phyloP scores from a whole-genome alignment of 1,140 invertebrate genomes.

The Drosophila oshimai region DNA sequence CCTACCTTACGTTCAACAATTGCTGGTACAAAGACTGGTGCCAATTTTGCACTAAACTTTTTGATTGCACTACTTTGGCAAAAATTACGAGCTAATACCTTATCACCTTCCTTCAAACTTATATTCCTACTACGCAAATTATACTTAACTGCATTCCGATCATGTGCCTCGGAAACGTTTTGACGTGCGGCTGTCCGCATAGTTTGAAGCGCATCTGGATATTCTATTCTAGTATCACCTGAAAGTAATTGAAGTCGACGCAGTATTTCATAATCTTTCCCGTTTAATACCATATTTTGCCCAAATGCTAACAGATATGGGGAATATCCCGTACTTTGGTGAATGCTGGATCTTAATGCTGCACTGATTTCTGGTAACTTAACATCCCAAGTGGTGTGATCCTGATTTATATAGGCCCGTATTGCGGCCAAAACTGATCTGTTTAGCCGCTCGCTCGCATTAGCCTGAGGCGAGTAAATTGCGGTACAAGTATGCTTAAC shows the following conservation, averaged over 20 bases:
- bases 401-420: conserved; percentile 5
- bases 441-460: conserved; percentile 15
- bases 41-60: neutral
- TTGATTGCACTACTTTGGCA: neutral
- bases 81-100: neutral
- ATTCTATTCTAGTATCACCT: neutral
- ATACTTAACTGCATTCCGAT: neutral
- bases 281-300: conserved; percentile 22
- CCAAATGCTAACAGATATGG: conserved; percentile 5
- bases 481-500: conserved; percentile 8
- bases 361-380: conserved; percentile 13
- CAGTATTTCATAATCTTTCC: conserved; percentile 7
- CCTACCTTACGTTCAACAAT: neutral
- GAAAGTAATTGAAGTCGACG: conserved; percentile 1
- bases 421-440: conserved; percentile 1
- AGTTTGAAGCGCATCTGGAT: neutral
- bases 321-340: conserved; percentile 12
- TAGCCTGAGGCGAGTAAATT: conserved; percentile 14
- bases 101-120: conserved; percentile 1
- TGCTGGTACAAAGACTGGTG: neutral
- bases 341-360: neutral
- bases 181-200: neutral
- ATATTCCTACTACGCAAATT: neutral
- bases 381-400: conserved; percentile 5
- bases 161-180: neutral